These are phyloP conservation scores for Tolmerus cingulatus DNA, from an alignment of 2,888 invertebrate genomes.

Conservation along the genomic window DNA sequence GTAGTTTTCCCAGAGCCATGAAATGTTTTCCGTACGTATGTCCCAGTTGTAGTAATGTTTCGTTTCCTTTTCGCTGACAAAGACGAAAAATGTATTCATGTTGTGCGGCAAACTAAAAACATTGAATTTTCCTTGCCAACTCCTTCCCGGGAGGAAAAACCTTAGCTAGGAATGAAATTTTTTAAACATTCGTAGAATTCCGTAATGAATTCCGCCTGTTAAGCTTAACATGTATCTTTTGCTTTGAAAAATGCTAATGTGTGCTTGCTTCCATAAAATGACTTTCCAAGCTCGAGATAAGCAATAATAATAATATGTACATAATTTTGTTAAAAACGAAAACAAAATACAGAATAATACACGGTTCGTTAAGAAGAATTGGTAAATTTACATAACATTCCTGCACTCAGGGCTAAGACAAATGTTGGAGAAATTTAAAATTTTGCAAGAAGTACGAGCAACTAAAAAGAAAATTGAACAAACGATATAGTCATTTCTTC, in stretches of 20 bases:
- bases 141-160: slow-evolving; percentile 16
- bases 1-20: slow-evolving; percentile 9
- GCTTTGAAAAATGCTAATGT: slow-evolving; percentile 29
- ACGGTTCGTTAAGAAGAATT: not conserved
- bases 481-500: too few species aligned
- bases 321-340: not conserved
- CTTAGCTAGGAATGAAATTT: slow-evolving; percentile 15
- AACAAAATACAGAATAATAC: not conserved
- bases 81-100: slow-evolving; percentile 31
- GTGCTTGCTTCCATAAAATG: slow-evolving; percentile 13
- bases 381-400: not conserved
- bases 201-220: slow-evolving; percentile 33
- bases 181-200: slow-evolving; percentile 26
- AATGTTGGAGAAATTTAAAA: too few species aligned
- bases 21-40: not conserved
- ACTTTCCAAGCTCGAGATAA: slow-evolving; percentile 5
- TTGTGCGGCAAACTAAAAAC: slow-evolving; percentile 29
- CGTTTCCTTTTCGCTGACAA: slow-evolving; percentile 26
- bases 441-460: too few species aligned
- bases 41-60: slow-evolving; percentile 20
- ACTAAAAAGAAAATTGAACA: too few species aligned
- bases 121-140: slow-evolving; percentile 30
- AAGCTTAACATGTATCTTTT: slow-evolving; percentile 2
- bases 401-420: too few species aligned
- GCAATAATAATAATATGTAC: not conserved